Evolutionary conservation across 1,140 invertebrate genomes (phyloP).

Genomic region (Heliconius congener): DNA sequence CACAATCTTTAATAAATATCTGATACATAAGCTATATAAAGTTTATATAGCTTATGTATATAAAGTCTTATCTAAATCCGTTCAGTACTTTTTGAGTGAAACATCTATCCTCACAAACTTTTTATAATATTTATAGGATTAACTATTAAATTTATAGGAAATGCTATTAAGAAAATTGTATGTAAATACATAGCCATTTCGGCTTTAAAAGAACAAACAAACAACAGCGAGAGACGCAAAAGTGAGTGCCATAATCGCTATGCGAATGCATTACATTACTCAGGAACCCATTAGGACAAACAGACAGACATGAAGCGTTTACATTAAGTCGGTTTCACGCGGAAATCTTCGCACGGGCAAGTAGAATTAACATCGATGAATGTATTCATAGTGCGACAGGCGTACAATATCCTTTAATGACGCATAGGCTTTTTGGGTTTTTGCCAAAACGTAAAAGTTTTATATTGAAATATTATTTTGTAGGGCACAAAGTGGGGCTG

Average conservation of each 20-base stretch:
- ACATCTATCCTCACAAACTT: background rate
- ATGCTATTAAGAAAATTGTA: background rate
- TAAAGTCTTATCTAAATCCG: no score
- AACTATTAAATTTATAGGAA: background rate
- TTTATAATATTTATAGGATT: background rate
- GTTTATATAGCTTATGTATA: no score
- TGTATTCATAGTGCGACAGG: background rate
- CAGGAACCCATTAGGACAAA: slow-evolving; percentile 14
- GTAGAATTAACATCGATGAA: slow-evolving; percentile 10
- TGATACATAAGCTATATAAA: no score
- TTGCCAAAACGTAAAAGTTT: no score
- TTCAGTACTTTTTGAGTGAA: no score
- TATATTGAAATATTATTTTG: no score
- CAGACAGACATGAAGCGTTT: slow-evolving; percentile 20
- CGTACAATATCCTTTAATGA: no score
- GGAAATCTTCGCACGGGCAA: slow-evolving; percentile 9
- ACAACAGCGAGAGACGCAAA: slow-evolving; percentile 8
- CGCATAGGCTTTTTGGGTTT: no score
- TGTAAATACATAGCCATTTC: slow-evolving; percentile 13
- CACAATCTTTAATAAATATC: no score
- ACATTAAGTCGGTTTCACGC: slow-evolving; percentile 10
- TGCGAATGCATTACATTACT: slow-evolving; percentile 28
- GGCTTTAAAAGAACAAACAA: slow-evolving; percentile 23
- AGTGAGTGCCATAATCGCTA: slow-evolving; percentile 30
- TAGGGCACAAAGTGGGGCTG: no score